Percentiles rank a stretch among this genome's conserved stretches.
Conservation (phyloP, 1,140 invertebrate species). For the Monomorium pharaonis region DNA sequence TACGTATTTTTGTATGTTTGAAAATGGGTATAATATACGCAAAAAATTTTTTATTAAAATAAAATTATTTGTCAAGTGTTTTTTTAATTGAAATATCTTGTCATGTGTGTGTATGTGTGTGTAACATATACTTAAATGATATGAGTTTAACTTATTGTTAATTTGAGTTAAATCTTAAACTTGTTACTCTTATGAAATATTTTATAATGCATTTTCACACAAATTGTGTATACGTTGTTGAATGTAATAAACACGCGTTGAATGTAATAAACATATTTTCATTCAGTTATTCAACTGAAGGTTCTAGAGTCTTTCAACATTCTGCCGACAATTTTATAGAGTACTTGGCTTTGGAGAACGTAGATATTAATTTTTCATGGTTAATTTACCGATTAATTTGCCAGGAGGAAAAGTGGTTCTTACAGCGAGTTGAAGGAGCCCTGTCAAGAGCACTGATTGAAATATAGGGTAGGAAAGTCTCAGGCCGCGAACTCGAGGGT, state of each 20-base stretch:
- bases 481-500: constrained; percentile 75
- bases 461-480: constrained; percentile 82
- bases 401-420: constrained; percentile 72
- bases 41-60: neutral
- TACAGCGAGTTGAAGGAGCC: constrained; percentile 64
- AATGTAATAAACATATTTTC: neutral
- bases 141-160: neutral
- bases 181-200: neutral
- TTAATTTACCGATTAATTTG: constrained; percentile 82
- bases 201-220: neutral
- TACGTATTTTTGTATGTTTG: neutral
- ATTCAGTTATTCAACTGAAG: neutral
- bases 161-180: neutral
- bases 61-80: neutral
- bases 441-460: constrained; percentile 83
- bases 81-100: neutral
- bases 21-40: neutral
- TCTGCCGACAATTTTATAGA: constrained; percentile 21
- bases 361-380: constrained; percentile 79
- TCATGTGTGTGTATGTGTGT: no score
- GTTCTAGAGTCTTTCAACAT: constrained; percentile 13
- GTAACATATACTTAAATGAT: neutral
- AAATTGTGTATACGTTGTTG: no score
- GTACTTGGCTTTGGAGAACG: constrained; percentile 41
- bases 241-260: neutral